Evolutionary conservation across 2,797 vertebrate species (phyloP).

Genomic region (Molothrus ater): DNA sequence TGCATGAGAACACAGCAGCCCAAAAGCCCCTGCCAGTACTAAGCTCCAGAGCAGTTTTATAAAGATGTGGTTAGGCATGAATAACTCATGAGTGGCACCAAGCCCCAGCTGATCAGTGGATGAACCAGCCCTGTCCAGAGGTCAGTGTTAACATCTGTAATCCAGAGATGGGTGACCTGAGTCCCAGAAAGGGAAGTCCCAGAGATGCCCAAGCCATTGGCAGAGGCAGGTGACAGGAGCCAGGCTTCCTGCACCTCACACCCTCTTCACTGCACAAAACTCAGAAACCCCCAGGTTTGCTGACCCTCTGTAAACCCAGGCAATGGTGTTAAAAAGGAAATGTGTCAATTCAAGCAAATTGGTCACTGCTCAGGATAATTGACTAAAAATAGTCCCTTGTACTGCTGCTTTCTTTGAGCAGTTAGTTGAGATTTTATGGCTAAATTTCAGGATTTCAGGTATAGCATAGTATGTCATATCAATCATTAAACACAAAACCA

Average conservation of each 20-base stretch:
- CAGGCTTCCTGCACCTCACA: neutral
- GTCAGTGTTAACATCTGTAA: neutral
- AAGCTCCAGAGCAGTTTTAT: neutral
- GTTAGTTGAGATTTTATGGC: neutral
- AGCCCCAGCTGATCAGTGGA: neutral
- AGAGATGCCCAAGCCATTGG: neutral
- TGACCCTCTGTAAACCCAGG: neutral
- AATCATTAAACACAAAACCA: neutral
- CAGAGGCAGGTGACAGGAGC: neutral
- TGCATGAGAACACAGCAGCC: neutral
- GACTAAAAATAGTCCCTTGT: neutral
- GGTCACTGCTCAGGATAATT: neutral
- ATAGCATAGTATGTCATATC: fast-evolving
- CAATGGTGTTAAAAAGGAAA: neutral
- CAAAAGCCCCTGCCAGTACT: neutral
- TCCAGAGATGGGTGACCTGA: neutral
- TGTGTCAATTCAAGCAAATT: neutral
- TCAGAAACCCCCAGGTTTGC: neutral
- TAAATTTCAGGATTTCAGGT: neutral
- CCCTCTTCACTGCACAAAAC: neutral
- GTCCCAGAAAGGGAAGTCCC: neutral
- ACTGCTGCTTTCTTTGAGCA: neutral
- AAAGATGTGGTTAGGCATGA: neutral
- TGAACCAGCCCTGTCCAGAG: neutral
- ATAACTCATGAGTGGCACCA: neutral